Evolutionary conservation across 2,113 vertebrate species (phyloP), one percentile per base, ranked within the genome.

Genomic region (Sander vitreus): DNA sequence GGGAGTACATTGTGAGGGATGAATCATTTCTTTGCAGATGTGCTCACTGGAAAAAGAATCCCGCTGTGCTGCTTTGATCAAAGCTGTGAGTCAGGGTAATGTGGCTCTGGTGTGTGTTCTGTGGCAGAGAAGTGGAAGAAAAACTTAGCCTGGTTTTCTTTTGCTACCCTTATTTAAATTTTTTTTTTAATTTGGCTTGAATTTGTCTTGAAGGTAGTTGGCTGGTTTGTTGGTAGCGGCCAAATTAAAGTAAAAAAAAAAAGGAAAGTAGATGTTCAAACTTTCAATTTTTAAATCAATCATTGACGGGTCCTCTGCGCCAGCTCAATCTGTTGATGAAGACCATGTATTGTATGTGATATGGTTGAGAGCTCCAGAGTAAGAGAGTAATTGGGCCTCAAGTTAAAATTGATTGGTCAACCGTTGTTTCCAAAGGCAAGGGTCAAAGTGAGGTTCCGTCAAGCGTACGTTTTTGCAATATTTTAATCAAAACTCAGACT

Each of bases 11-110:
- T 53, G 53, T 36, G 65, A 66, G 48, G 80, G 65, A 86, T 89
- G 88, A 88, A 89, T 91, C 82, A 80, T 88, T 50, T 75, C 69
- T 87, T 80, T 89, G 85, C 90, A 76, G 75, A 78, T 80, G 85
- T 75, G 69, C 84, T 82, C 59, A 10, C 58, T 73, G 77, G 27
- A 85, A 71, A 67, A 64, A 72, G 39, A 69, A 64, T 51, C 9
- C 53, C 36, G 77, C 66, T 73, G 51, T 39, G 45, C 58, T 72
- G 57, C 81, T 84, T 81, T 90, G 83, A 92, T 91, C 86, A 79
- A 74, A 91, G 85, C 89, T 83, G 78, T 19, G 76, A 76, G 58
- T 78, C 0, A 15, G 63, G 71, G 60, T 67, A 54, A 51, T 81
- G 77, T 45, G 36, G 74, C 71, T 83, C 72, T 50, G 62, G 65